Percentiles rank a stretch among this genome's conserved stretches.
Conservation (phyloP, 2,113 vertebrate genomes). For the Alexandromys fortis region DNA sequence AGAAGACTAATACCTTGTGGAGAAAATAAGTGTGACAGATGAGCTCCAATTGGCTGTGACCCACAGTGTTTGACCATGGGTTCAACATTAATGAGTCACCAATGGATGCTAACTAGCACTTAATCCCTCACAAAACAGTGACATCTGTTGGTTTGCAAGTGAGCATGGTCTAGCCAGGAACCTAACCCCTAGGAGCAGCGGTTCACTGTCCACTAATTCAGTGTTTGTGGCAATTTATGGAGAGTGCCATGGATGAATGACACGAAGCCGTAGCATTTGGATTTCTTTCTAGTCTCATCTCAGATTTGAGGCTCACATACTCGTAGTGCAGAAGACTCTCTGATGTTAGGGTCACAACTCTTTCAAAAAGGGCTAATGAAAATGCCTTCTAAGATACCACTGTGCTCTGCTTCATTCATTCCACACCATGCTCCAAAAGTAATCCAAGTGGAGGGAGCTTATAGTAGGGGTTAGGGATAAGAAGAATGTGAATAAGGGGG, state of each 20-base stretch:
- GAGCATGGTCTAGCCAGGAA: background rate
- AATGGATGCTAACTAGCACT: background rate
- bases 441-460: background rate
- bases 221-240: background rate
- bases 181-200: background rate
- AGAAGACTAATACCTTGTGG: background rate
- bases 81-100: background rate
- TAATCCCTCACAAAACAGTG: conserved; percentile 19
- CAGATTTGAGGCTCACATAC: background rate
- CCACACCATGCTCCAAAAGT: background rate
- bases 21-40: background rate
- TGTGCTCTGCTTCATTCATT: conserved; percentile 42
- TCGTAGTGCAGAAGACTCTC: conserved; percentile 28
- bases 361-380: conserved; percentile 28
- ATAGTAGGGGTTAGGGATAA: background rate
- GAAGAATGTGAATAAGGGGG: background rate
- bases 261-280: background rate
- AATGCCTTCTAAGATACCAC: conserved; percentile 12
- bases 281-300: conserved; percentile 16
- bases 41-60: background rate
- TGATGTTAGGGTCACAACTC: conserved; percentile 46
- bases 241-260: background rate
- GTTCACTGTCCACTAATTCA: background rate
- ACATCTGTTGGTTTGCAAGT: background rate
- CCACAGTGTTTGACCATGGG: background rate